Base-by-base conservation (phyloP, 2,797 vertebrate species). In the Acrossocheilus wenchowensis region DNA sequence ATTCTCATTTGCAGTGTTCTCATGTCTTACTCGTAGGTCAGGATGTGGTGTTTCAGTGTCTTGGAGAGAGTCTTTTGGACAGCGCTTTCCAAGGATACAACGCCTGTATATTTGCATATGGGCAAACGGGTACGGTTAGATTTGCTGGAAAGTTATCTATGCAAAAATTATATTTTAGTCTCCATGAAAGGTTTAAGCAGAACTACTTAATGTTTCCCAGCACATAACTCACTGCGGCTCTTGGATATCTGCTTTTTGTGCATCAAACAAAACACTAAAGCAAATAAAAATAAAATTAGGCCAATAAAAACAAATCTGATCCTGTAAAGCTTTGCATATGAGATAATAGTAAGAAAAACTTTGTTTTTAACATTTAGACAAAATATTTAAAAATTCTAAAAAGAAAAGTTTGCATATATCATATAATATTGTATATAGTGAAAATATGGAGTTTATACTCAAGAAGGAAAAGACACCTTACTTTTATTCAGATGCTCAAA, bases 41-140 rank as follows among this genome's bases (percentile, higher is more conserved):
- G 95, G 97, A 98, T 86, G 94, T 96, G n/a, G 96, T 99, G 90
- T 99, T 99, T 93, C 97, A 97, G 94, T 97, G 97, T 95, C 97
- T 99, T 90, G 98, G 98, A 41, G 96, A 97, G 89, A 97, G 95
- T 92, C 96, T 99, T 87, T 95, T 99, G 81, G 95, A 99, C 93
- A 99, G 98, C 73, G 98, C 98, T 90, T 99, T 99, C 83, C 94
- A 97, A 92, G 98, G 98, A 90, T 99, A 99, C 90, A 99, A 99
- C 0, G 98, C 98, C 41, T 99, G 98, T 90, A 97, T 99, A 93
- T 98, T 99, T 93, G 98, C 98, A 88, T 99, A 99, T 0, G 98
- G 98, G 85, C 98, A 99, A 89, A 99, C 98, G 4, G 98, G 98
- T 98, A 91, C 43, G 62, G 17, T 66, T 82, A 34, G 26, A 68